Percentiles rank a stretch among this genome's conserved stretches.
Conservation (phyloP, 2,797 vertebrate genomes). For the Poecilia gillii region DNA sequence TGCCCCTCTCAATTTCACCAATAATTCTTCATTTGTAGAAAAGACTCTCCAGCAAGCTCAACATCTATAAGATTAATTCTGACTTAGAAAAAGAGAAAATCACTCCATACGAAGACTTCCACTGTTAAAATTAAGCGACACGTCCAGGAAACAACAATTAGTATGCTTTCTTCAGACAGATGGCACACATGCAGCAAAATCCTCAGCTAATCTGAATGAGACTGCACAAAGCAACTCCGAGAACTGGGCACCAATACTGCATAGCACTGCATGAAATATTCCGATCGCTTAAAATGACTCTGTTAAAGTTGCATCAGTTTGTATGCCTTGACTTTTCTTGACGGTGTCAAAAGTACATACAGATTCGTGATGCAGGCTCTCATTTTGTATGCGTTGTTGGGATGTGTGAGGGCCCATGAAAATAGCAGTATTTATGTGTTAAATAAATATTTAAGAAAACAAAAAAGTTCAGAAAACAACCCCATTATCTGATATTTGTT, state of each 20-base stretch:
- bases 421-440: neutral
- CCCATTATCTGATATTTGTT: neutral
- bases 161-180: constrained; percentile 64
- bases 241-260: constrained; percentile 33
- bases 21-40: constrained; percentile 21
- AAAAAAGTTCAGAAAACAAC: neutral
- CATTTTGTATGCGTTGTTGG: constrained; percentile 6
- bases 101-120: constrained; percentile 10
- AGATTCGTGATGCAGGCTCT: constrained; percentile 5
- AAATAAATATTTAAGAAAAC: neutral
- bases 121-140: constrained; percentile 27
- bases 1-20: constrained; percentile 1
- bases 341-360: neutral
- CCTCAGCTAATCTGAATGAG: constrained; percentile 71
- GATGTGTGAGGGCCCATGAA: neutral
- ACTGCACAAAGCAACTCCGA: constrained; percentile 47
- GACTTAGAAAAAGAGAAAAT: constrained; percentile 14
- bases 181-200: constrained; percentile 69
- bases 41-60: constrained; percentile 9
- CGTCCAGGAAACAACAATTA: constrained; percentile 4
- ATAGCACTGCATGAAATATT: constrained; percentile 14
- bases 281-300: neutral
- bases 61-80: constrained; percentile 14
- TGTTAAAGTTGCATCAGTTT: neutral
- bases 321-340: neutral